Evolutionary conservation across 2,797 vertebrate species (phyloP).

Genomic region (Eospalax fontanierii): DNA sequence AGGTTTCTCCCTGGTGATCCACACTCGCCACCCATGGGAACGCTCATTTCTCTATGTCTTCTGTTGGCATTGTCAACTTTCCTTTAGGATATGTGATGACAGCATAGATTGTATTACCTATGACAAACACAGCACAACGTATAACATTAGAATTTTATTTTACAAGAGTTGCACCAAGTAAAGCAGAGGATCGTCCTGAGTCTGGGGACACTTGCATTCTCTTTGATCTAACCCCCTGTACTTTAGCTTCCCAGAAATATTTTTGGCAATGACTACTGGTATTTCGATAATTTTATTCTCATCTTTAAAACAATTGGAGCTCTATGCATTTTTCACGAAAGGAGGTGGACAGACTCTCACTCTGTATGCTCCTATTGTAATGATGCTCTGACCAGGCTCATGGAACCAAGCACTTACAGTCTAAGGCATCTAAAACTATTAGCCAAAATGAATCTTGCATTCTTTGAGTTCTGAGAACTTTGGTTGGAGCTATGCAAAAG

Average conservation of each 20-base stretch:
- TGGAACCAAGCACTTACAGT: neutral
- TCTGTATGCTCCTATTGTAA: neutral
- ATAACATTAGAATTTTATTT: neutral
- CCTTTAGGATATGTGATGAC: neutral
- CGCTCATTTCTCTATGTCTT: conserved; percentile 33
- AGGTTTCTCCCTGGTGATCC: conserved; percentile 19
- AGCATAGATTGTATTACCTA: neutral
- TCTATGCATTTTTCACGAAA: neutral
- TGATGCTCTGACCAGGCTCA: neutral
- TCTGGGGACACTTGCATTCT: neutral
- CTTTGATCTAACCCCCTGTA: neutral
- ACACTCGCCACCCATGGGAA: neutral
- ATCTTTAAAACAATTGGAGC: conserved; percentile 47
- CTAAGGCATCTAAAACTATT: neutral
- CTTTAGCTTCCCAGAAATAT: conserved; percentile 34
- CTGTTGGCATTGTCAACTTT: neutral
- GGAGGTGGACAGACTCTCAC: neutral
- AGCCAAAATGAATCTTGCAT: neutral
- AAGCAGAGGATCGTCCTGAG: neutral
- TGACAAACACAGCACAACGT: neutral
- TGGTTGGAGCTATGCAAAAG: neutral
- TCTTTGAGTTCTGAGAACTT: neutral
- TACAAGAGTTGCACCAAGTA: conserved; percentile 9
- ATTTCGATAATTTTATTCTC: neutral
- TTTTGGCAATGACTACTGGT: neutral